phyloP scores from a whole-genome alignment of 2,113 vertebrate genomes.

The Periophthalmodon schlosseri region DNA sequence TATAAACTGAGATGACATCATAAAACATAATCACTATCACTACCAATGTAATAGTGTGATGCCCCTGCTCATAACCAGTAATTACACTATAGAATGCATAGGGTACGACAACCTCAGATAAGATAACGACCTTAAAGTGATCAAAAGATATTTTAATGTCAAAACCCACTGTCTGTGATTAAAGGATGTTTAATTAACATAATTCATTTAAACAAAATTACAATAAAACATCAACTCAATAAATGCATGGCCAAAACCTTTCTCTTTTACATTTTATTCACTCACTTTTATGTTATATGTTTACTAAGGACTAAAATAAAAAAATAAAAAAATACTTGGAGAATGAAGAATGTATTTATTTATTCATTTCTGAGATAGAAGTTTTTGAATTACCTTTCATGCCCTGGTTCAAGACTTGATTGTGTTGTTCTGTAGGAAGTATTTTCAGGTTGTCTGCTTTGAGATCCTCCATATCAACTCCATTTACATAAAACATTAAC shows the following conservation, averaged over 20 bases:
- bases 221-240: background rate
- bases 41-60: slow-evolving; percentile 32
- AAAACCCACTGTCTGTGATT: background rate
- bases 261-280: no score
- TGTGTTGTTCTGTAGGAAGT: slow-evolving; percentile 67
- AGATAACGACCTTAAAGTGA: background rate
- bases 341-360: background rate
- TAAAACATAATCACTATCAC: slow-evolving; percentile 28
- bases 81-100: background rate
- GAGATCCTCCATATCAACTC: slow-evolving; percentile 54
- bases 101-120: slow-evolving; percentile 6
- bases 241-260: background rate
- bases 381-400: slow-evolving; percentile 73
- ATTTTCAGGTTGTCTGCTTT: slow-evolving; percentile 77
- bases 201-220: background rate
- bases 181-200: no score
- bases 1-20: slow-evolving; percentile 25
- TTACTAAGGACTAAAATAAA: no score
- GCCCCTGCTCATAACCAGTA: slow-evolving; percentile 11
- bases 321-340: no score
- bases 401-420: slow-evolving; percentile 72
- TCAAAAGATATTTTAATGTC: background rate
- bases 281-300: no score
- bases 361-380: no score
- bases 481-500: slow-evolving; percentile 54